These are phyloP conservation scores for Margaritifera margaritifera DNA, from an alignment of 2,888 invertebrate genomes.

Conservation along the genomic window DNA sequence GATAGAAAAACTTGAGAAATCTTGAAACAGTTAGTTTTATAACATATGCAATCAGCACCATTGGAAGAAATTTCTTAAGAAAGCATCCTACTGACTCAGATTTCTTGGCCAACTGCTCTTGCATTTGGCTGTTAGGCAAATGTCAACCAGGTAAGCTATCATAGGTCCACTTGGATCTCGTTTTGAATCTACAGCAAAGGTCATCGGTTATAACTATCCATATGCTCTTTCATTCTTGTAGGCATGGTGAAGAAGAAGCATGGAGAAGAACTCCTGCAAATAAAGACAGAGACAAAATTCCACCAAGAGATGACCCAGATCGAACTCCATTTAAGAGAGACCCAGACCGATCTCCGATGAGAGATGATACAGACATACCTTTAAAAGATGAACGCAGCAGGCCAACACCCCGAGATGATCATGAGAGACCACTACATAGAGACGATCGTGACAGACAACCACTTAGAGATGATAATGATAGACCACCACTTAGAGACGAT, in stretches of 20 bases:
- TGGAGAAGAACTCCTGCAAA: conserved; percentile 19
- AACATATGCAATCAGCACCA: no score
- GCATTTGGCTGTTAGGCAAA: no score
- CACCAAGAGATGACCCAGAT: conserved; percentile 14
- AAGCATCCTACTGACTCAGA: no score
- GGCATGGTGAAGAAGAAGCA: background rate
- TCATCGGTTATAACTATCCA: no score
- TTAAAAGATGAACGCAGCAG: conserved; percentile 8
- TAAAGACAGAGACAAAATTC: conserved; percentile 16
- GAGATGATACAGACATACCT: conserved; percentile 16
- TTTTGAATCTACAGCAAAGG: no score
- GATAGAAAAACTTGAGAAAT: no score
- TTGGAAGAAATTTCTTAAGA: no score
- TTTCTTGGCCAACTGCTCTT: no score
- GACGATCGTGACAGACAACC: conserved; percentile 13
- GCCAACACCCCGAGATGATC: conserved; percentile 14
- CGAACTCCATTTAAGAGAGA: conserved; percentile 17
- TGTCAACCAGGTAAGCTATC: no score
- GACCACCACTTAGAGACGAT: conserved; percentile 25
- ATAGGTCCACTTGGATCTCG: no score
- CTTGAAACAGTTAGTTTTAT: no score
- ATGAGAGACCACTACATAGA: conserved; percentile 23
- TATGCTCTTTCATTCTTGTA: background rate
- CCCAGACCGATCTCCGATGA: conserved; percentile 5
- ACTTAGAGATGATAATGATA: conserved; percentile 28